Conservation (phyloP, 2,888 invertebrate genomes). For the Limnephilus rhombicus region DNA sequence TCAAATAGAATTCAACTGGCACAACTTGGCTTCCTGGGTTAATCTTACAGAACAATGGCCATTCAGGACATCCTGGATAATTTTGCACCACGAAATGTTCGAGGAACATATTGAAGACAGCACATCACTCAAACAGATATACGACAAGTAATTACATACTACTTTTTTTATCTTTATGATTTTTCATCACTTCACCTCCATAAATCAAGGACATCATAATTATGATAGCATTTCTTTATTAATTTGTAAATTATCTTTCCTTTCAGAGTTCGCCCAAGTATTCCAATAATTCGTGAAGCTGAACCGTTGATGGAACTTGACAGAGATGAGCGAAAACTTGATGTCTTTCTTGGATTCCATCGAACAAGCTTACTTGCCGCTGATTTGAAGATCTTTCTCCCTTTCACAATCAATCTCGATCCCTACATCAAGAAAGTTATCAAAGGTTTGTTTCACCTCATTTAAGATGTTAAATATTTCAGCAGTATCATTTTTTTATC, state of each 20-base stretch:
- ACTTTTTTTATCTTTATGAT: background rate
- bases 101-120: constrained; percentile 93
- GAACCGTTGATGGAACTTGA: constrained; percentile 95
- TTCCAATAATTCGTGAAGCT: constrained; percentile 90
- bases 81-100: constrained; percentile 93
- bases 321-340: constrained; percentile 95
- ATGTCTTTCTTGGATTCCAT: constrained; percentile 94
- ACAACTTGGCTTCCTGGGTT: constrained; percentile 97
- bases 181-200: background rate
- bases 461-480: constrained; percentile 44
- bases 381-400: constrained; percentile 95
- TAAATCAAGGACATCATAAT: too few relatives aligned
- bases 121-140: constrained; percentile 91
- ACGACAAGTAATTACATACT: constrained; percentile 87
- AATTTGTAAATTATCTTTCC: background rate
- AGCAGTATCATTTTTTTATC: constrained; percentile 12
- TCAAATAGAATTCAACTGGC: constrained; percentile 99
- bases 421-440: constrained; percentile 98
- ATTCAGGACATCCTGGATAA: constrained; percentile 97
- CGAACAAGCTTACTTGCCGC: constrained; percentile 90
- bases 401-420: constrained; percentile 98
- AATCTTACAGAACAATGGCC: constrained; percentile 99
- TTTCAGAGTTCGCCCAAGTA: constrained; percentile 86
- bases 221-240: background rate
- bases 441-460: constrained; percentile 82